A percentile compares a stretch with the other conserved stretches of the same genome.
Conservation (phyloP, 2,797 vertebrate genomes). For the Aldrovandia affinis region DNA sequence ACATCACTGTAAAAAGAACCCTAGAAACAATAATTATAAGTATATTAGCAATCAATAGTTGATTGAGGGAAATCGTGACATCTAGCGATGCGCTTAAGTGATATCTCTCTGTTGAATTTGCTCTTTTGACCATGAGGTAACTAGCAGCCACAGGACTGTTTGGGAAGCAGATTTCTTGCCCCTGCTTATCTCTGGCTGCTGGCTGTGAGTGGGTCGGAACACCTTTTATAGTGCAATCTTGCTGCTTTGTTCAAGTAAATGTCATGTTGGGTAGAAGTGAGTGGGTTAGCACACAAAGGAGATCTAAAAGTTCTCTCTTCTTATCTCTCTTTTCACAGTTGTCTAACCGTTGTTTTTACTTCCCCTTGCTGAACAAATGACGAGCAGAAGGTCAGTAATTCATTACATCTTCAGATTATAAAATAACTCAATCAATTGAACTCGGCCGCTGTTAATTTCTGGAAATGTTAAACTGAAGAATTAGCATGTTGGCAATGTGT, state of each 20-base stretch:
- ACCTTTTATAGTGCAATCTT: background rate
- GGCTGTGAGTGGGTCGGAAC: background rate
- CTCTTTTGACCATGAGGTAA: background rate
- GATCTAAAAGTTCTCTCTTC: background rate
- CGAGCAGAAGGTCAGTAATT: constrained; percentile 66
- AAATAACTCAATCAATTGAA: background rate
- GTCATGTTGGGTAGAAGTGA: background rate
- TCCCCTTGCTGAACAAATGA: constrained; percentile 46
- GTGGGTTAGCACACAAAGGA: background rate
- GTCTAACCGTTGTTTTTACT: constrained; percentile 49
- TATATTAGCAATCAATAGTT: too few relatives aligned
- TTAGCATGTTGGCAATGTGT: too few relatives aligned
- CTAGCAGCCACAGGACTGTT: background rate
- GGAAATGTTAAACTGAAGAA: background rate
- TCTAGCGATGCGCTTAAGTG: background rate
- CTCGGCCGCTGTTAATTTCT: background rate
- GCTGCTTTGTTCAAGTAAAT: background rate
- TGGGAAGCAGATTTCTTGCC: background rate
- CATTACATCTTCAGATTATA: background rate
- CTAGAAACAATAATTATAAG: too few relatives aligned
- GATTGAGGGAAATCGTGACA: background rate
- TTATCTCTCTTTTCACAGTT: constrained; percentile 43
- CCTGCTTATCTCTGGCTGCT: background rate
- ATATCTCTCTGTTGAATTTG: background rate
- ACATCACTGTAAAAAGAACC: too few relatives aligned